Base-by-base conservation (phyloP, 2,888 invertebrate genomes). In the Cryptus armator region DNA sequence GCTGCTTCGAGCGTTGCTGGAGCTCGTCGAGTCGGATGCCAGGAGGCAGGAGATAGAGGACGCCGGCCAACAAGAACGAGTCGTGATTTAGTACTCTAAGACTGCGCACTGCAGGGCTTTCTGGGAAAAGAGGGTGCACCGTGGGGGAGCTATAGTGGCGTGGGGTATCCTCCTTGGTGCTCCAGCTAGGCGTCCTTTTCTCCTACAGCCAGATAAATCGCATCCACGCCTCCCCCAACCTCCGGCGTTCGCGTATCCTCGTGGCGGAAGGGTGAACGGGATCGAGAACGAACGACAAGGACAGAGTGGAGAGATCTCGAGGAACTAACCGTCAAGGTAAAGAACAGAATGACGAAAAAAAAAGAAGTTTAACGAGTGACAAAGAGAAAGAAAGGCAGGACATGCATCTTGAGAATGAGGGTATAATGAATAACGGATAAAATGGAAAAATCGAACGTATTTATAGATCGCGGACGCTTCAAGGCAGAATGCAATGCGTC, bases 11-110 rank as follows among this genome's bases (percentile, higher is more conserved):
- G 44, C 19, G 66, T 43, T 43, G 44, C 64, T 80, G 62, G 74
- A 77, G 75, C 68, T 56, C 70, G 76, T 62, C 77, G 78, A 83
- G 81, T 71, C 81, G 75, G 75, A 68, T 70, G 81, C 86, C 81
- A 80, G 86, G 70, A 86, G 83, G 67, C 79, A 79, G 72, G 74
- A 87, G 88, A 84, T 87, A 80, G 87, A 86, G 87, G 76, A 81
- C 81, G 81, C 79, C 86, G 88, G 87, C 88, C 88, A 90, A 89
- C 89, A 91, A 91, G 90, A 90, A 90, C 89, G 88, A 85, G 87
- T 87, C 86, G 91, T 92, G 92, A 92, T 92, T 92, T 92, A 92
- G 91, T 92, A 89, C 89, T 89, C 87, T 84, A 80, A 86, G 88
- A 87, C 89, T 88, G 75, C 78, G 88, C 89, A 88, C 87, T 89